phyloP scores from a whole-genome alignment of 53 echinoderm and acorn worm genomes.

The Hippasteria phrygiana region DNA sequence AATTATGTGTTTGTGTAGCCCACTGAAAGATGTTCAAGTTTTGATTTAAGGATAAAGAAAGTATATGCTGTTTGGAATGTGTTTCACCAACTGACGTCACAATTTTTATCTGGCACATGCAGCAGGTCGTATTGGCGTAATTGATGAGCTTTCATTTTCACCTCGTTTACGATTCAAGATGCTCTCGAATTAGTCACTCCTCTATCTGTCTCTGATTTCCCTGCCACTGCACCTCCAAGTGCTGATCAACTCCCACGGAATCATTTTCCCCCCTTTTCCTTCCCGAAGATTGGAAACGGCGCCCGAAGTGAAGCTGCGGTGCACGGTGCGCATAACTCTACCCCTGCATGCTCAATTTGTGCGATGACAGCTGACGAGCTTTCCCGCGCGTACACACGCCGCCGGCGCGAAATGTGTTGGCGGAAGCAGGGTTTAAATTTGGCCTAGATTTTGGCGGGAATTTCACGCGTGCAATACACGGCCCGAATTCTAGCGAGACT shows the following conservation, averaged over 20 bases:
- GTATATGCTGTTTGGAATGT: too few relatives aligned
- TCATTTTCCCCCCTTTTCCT: not conserved
- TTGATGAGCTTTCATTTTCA: constrained; percentile 42
- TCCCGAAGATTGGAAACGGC: constrained; percentile 55
- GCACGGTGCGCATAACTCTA: not conserved
- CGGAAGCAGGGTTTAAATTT: constrained; percentile 36
- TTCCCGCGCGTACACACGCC: not conserved
- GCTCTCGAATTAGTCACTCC: constrained; percentile 41
- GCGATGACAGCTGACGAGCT: constrained; percentile 62
- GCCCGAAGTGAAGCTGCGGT: constrained; percentile 35
- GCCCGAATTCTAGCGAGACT: constrained; percentile 20
- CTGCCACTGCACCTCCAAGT: constrained; percentile 7
- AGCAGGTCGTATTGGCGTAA: not conserved
- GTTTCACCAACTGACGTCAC: too few relatives aligned
- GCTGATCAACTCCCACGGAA: not conserved
- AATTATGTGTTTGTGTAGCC: too few relatives aligned
- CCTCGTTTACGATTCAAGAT: constrained; percentile 47
- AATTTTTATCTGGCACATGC: too few relatives aligned
- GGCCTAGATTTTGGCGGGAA: constrained; percentile 34
- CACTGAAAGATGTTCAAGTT: too few relatives aligned
- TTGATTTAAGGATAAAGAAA: too few relatives aligned
- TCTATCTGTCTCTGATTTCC: not conserved
- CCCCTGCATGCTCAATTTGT: constrained; percentile 53
- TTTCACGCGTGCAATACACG: constrained; percentile 42
- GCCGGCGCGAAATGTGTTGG: constrained; percentile 32